Evolutionary conservation across 2,113 vertebrate species (phyloP).

Genomic region (Passer montanus): DNA sequence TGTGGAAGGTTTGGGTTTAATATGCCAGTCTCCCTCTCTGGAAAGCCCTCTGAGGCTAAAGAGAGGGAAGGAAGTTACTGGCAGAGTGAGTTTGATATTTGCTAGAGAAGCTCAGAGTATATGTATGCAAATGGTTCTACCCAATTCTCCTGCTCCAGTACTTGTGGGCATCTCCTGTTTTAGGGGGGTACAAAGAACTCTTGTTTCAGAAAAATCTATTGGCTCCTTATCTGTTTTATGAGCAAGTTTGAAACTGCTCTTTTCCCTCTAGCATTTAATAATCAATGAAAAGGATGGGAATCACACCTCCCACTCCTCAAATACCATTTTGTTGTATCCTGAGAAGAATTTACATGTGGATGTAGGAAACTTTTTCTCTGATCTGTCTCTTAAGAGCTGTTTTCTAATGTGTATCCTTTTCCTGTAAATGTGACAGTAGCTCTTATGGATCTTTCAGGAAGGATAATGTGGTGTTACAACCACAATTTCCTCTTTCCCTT

Average conservation of each 20-base stretch:
- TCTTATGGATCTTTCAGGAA: not conserved
- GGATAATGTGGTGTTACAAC: not conserved
- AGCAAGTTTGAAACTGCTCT: not conserved
- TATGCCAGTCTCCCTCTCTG: not conserved
- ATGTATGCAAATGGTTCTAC: not conserved
- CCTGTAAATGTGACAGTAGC: not conserved
- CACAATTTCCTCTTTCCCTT: not conserved
- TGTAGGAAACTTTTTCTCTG: not conserved
- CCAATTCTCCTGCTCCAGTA: not conserved
- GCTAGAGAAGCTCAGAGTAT: not conserved
- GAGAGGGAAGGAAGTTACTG: not conserved
- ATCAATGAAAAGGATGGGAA: not conserved
- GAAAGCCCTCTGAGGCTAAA: not conserved
- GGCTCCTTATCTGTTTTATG: not conserved
- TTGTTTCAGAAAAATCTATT: not conserved
- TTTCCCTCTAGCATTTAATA: not conserved
- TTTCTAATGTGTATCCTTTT: not conserved
- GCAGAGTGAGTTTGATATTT: not conserved
- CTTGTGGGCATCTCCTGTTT: not conserved
- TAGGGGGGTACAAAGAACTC: not conserved
- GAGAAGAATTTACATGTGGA: not conserved
- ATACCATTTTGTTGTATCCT: not conserved
- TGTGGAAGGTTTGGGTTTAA: not conserved
- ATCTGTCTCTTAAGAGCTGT: not conserved
- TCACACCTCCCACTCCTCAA: not conserved